phyloP scores from a whole-genome alignment of 2,888 invertebrate genomes.

The Pteria penguin region DNA sequence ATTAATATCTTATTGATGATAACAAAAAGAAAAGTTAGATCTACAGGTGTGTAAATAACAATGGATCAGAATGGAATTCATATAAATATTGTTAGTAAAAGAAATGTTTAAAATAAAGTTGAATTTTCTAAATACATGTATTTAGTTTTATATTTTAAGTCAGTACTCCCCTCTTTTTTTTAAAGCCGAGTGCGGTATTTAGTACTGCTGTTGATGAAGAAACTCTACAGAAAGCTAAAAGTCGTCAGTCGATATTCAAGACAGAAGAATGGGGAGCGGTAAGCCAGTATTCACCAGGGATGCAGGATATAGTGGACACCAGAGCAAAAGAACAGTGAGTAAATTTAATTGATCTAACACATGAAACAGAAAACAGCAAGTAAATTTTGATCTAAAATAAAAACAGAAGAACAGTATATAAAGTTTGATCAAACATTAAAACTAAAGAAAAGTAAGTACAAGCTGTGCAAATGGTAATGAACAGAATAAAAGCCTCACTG shows the following conservation, averaged over 20 bases:
- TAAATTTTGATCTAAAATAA: too few species aligned
- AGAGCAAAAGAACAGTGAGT: slow-evolving; percentile 70
- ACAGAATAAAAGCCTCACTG: too few species aligned
- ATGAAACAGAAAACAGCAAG: too few species aligned
- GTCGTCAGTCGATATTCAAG: slow-evolving; percentile 61
- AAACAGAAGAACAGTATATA: too few species aligned
- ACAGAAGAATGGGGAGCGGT: slow-evolving; percentile 66
- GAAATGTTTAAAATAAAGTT: too few species aligned
- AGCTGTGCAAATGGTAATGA: too few species aligned
- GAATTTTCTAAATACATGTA: background rate
- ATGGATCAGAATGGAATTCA: background rate
- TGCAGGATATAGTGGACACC: slow-evolving; percentile 61
- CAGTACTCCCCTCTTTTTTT: background rate
- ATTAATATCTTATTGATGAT: too few species aligned
- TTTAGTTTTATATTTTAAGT: background rate
- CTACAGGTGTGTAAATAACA: too few species aligned
- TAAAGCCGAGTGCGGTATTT: slow-evolving; percentile 57
- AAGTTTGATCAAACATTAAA: too few species aligned
- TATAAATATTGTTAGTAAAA: background rate
- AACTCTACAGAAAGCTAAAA: slow-evolving; percentile 66
- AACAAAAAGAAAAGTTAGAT: too few species aligned
- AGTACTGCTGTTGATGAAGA: slow-evolving; percentile 74
- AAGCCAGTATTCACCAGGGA: slow-evolving; percentile 56
- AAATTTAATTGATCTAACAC: too few species aligned
- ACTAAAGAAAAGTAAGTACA: too few species aligned